Evolutionary conservation across 2,113 vertebrate species (phyloP).

Genomic region (human (Homo sapiens)): GRCh38 chr11:69597001-69597500

Average conservation of each 20-base stretch:
- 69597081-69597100: neutral
- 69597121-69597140: neutral
- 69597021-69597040: neutral
- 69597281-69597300: neutral
- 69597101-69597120: neutral
- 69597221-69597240: too few species aligned
- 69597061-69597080: neutral
- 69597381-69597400: accelerated
- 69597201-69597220: too few species aligned
- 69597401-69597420: neutral
- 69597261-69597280: accelerated
- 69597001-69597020: neutral
- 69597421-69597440: neutral
- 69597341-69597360: neutral
- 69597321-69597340: neutral
- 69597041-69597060: too few species aligned
- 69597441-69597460: accelerated
- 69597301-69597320: accelerated
- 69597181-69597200: too few species aligned
- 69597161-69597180: too few species aligned
- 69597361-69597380: neutral
- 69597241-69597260: too few species aligned
- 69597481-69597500: neutral
- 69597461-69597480: too few species aligned
- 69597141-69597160: too few species aligned